Evolutionary conservation across 2,888 invertebrate species (phyloP).

Genomic region (Eucera pruinosa): DNA sequence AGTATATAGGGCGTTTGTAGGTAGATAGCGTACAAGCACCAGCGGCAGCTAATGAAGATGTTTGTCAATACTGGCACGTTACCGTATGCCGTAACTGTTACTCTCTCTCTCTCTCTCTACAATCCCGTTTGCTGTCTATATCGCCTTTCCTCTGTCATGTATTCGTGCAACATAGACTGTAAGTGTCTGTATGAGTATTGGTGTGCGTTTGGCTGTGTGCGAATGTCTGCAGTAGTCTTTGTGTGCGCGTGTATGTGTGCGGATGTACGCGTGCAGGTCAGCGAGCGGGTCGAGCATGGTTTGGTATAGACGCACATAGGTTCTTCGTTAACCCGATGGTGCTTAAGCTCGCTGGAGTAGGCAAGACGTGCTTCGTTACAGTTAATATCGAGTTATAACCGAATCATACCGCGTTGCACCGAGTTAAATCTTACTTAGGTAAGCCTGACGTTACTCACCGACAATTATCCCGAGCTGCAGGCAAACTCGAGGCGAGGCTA

Average conservation of each 20-base stretch:
- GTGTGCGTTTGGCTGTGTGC: neutral
- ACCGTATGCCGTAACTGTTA: constrained; percentile 69
- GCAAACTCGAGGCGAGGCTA: constrained; percentile 44
- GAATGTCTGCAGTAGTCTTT: neutral
- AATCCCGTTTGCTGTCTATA: constrained; percentile 38
- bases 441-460: constrained; percentile 58
- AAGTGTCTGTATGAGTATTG: neutral
- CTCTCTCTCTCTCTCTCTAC: constrained; percentile 22
- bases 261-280: constrained; percentile 34
- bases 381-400: constrained; percentile 76
- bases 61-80: constrained; percentile 80
- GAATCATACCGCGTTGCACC: constrained; percentile 65
- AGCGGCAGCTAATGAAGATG: constrained; percentile 79
- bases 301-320: constrained; percentile 53
- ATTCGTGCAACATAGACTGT: neutral
- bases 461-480: constrained; percentile 57
- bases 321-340: constrained; percentile 70
- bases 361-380: constrained; percentile 72
- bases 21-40: constrained; percentile 70
- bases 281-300: constrained; percentile 46
- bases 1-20: constrained; percentile 69
- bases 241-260: too few species aligned
- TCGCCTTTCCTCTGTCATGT: constrained; percentile 46
- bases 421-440: constrained; percentile 71
- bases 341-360: constrained; percentile 59